phyloP scores from a whole-genome alignment of 2,113 vertebrate genomes.

The Rhynchomys soricoides region DNA sequence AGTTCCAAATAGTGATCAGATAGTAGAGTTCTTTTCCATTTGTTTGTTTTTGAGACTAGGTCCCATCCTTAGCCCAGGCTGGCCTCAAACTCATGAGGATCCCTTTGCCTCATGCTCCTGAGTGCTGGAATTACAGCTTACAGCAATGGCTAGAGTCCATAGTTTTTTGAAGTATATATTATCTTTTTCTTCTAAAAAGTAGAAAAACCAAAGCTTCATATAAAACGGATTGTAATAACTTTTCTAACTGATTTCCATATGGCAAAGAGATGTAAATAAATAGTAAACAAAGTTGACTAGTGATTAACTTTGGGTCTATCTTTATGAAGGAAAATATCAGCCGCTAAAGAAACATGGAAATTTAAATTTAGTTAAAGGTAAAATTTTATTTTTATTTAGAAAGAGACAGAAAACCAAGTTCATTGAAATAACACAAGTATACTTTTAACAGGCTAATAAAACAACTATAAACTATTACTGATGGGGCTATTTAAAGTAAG shows the following conservation, averaged over 20 bases:
- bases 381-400: constrained; percentile 48
- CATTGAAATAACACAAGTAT: constrained; percentile 34
- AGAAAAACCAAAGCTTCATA: constrained; percentile 10
- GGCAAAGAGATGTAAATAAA: constrained; percentile 53
- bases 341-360: constrained; percentile 53
- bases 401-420: constrained; percentile 46
- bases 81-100: background rate
- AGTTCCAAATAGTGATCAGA: background rate
- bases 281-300: constrained; percentile 17
- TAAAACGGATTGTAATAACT: constrained; percentile 53
- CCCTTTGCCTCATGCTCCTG: background rate
- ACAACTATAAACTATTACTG: constrained; percentile 34
- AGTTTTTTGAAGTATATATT: background rate
- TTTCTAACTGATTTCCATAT: constrained; percentile 51
- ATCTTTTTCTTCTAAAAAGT: background rate
- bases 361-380: constrained; percentile 50
- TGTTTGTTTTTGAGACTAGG: background rate
- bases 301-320: constrained; percentile 55
- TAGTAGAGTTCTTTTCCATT: background rate
- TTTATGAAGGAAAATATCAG: constrained; percentile 48
- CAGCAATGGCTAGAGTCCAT: background rate
- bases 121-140: background rate
- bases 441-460: constrained; percentile 33
- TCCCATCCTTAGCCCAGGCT: background rate
- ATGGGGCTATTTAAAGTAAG: constrained; percentile 4